phyloP scores from a whole-genome alignment of 2,797 vertebrate species.

The Darevskia mixta region DNA sequence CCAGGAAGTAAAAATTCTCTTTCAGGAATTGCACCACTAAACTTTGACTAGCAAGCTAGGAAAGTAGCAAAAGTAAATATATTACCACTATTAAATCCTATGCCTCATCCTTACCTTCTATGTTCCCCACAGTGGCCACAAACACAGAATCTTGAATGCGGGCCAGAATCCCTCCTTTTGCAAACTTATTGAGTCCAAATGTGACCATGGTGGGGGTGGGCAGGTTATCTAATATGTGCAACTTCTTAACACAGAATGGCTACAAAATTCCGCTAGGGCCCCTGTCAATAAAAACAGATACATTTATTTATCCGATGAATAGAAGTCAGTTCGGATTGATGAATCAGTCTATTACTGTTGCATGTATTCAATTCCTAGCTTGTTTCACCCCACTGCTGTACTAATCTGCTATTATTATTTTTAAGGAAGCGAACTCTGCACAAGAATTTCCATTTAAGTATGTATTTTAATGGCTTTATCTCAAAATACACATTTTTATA shows the following conservation, averaged over 20 bases:
- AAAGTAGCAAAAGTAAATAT: constrained; percentile 38
- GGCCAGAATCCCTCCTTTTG: constrained; percentile 25
- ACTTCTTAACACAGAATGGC: background rate
- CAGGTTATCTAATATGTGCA: background rate
- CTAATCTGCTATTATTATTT: too few species aligned
- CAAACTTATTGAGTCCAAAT: constrained; percentile 26
- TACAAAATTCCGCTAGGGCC: background rate
- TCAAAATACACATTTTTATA: background rate
- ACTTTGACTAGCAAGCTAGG: constrained; percentile 25
- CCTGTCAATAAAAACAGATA: background rate
- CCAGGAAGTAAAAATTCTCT: constrained; percentile 45
- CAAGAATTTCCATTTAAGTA: background rate
- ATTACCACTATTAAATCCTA: constrained; percentile 26
- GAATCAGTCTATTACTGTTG: background rate
- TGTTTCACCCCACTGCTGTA: too few species aligned
- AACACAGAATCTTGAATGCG: constrained; percentile 39
- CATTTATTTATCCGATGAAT: background rate
- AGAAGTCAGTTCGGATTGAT: background rate
- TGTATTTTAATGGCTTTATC: background rate
- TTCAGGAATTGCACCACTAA: constrained; percentile 36
- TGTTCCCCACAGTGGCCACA: background rate
- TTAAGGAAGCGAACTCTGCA: background rate
- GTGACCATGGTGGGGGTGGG: background rate
- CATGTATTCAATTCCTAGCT: background rate
- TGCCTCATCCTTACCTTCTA: constrained; percentile 10